Base-by-base conservation (phyloP, 2,888 invertebrate genomes). In the Heteromurus nitidus region DNA sequence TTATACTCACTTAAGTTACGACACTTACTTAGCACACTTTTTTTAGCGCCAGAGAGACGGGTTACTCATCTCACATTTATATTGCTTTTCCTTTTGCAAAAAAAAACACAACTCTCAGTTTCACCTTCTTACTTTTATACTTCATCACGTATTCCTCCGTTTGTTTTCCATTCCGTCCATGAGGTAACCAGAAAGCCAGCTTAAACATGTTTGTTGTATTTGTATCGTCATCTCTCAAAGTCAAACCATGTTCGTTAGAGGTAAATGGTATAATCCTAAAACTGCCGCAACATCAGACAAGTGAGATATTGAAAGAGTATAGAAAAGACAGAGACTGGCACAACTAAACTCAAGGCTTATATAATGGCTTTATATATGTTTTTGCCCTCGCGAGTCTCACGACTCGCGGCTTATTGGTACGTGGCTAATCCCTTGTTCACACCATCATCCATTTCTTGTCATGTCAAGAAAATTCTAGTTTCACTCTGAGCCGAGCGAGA, bases 401-500 rank as follows among this genome's bases (percentile, higher is more conserved):
- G 79, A 62, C 62, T 69, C 20, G 55, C 20, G 69, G 79, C 70
- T 72, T 72, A 79, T 79, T 74, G 70, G 82, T 75, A 82, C 82
- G 82, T 80, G 84, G 80, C 68, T 84, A 82, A 84, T 82, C 82
- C 80, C 72, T 80, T 76, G 77, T 82, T 84, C 80, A 82, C 75
- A 74, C 80, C 84, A 82, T 76, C 82, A 84, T 77, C 77, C 53
- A 84, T 84, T 84, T 74, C 79, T 80, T 80, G 82, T 82, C 80
- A 77, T 75, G 81, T 79, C 79, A 80, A 82, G 82, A 76, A 73
- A 82, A 82, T 77, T 16, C 73, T 68, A 50, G 68, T 73, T 69
- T 58, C 42, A 30, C 55, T 24, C 24, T n/a, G 13, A 36, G 9
- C 13, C 36, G 36, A 9, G 9, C 36, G 7, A 36, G 13, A 36